Conservation (phyloP, 2,113 vertebrate species). For the Heterotilapia buettikoferi region DNA sequence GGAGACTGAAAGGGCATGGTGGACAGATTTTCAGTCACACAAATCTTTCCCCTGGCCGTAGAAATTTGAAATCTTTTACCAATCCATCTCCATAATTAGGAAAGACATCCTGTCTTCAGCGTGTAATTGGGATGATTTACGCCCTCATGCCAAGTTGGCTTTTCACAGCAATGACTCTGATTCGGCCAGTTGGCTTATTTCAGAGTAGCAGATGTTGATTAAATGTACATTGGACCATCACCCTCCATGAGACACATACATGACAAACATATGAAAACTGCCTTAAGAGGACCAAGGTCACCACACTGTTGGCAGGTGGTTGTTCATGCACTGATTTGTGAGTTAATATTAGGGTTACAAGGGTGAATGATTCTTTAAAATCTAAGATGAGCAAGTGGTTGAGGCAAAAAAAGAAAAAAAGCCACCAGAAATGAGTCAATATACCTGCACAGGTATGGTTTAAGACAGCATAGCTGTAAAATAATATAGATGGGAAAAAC, state of each 20-base stretch:
- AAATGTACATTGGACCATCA: constrained; percentile 34
- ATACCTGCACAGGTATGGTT: neutral
- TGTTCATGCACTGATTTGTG: neutral
- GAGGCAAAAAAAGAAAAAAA: neutral
- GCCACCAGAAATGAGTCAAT: neutral
- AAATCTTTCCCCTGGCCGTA: constrained; percentile 16
- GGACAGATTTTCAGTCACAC: constrained; percentile 15
- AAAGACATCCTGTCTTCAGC: constrained; percentile 59
- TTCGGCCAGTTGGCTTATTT: constrained; percentile 54
- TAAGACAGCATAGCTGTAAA: neutral
- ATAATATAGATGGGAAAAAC: neutral
- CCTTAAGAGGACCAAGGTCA: neutral
- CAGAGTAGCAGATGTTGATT: constrained; percentile 58
- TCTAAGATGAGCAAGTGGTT: neutral
- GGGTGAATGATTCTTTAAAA: neutral
- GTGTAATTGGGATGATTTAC: constrained; percentile 63
- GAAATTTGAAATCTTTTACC: constrained; percentile 49
- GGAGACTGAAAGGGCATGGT: neutral
- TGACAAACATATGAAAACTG: constrained; percentile 11
- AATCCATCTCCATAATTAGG: constrained; percentile 60
- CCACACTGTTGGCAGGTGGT: neutral
- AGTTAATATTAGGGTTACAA: neutral
- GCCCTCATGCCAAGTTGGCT: constrained; percentile 55
- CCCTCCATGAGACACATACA: constrained; percentile 7
- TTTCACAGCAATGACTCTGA: constrained; percentile 34